Evolutionary conservation across 2,888 invertebrate species (phyloP).

Genomic region (Dicranocentrus wangi): DNA sequence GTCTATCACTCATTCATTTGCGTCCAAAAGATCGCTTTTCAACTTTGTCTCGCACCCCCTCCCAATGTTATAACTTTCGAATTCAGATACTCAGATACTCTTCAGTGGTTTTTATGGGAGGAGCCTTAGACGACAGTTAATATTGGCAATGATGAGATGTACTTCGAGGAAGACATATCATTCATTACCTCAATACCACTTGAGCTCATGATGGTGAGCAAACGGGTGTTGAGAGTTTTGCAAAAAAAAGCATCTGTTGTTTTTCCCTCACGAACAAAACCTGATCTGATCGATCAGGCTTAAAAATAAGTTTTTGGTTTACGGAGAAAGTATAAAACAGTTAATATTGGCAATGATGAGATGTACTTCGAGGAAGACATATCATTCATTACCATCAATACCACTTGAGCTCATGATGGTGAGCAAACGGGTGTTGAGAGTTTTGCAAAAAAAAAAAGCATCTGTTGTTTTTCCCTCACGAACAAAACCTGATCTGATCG

Average conservation of each 20-base stretch:
- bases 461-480: background rate
- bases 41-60: no score
- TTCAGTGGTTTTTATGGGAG: background rate
- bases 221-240: background rate
- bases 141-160: slow-evolving; percentile 23
- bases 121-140: background rate
- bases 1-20: slow-evolving; percentile 30
- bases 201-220: no score
- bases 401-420: background rate
- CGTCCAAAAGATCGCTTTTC: no score
- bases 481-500: background rate
- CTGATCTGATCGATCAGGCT: background rate
- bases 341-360: no score
- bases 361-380: no score
- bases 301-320: slow-evolving; percentile 4
- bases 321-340: slow-evolving; percentile 25
- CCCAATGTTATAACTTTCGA: background rate
- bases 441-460: background rate
- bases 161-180: slow-evolving; percentile 16
- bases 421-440: no score
- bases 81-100: no score
- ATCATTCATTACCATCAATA: no score
- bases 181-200: slow-evolving; percentile 10
- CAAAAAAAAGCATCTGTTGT: slow-evolving; percentile 1
- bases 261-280: background rate